phyloP scores from a whole-genome alignment of 2,797 vertebrate genomes.

The Malurus splendens region DNA sequence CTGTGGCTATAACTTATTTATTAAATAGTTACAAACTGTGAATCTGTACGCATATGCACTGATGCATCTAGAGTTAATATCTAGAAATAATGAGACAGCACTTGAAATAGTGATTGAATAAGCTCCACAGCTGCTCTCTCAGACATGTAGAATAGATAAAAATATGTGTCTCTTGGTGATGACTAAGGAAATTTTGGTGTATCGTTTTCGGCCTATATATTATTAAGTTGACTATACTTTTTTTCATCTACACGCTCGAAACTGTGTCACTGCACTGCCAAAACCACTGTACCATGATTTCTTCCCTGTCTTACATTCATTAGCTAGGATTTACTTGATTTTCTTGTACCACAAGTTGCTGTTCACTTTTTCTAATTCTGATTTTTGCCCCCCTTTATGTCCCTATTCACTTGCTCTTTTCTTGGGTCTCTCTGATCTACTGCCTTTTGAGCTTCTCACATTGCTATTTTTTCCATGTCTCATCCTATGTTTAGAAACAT shows the following conservation, averaged over 20 bases:
- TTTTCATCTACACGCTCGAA: fast-evolving
- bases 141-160: neutral
- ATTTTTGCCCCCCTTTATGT: neutral
- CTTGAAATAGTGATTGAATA: neutral
- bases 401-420: neutral
- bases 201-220: neutral
- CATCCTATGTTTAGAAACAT: neutral
- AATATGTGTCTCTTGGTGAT: neutral
- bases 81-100: neutral
- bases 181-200: neutral
- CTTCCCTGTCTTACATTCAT: neutral
- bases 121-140: neutral
- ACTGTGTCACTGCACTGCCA: neutral
- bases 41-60: neutral
- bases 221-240: neutral
- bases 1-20: neutral
- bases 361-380: conserved; percentile 16
- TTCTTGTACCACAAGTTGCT: neutral
- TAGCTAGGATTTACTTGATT: neutral
- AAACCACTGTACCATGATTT: neutral
- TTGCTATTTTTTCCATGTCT: conserved; percentile 9
- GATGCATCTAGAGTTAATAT: neutral
- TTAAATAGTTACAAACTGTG: neutral
- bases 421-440: conserved; percentile 7
- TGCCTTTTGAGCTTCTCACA: neutral